Conservation (phyloP, 2,797 vertebrate species). For the Characodon lateralis region DNA sequence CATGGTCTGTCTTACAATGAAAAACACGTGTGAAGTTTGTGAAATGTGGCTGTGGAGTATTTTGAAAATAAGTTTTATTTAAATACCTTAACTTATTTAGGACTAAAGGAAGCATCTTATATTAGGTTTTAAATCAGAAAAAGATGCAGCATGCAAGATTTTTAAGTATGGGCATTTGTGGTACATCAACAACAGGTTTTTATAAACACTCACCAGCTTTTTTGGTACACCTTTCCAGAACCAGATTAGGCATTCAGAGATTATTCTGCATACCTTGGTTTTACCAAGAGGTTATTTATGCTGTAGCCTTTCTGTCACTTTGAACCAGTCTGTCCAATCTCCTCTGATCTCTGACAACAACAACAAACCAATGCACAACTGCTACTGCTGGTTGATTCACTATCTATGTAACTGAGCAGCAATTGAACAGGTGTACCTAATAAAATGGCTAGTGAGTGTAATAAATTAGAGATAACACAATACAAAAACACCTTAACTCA, state of each 20-base stretch:
- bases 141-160: neutral
- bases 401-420: too few species aligned
- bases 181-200: too few species aligned
- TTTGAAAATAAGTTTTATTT: neutral
- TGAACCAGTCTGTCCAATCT: too few species aligned
- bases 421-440: neutral
- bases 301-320: neutral
- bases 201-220: too few species aligned
- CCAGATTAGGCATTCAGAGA: too few species aligned
- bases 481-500: neutral
- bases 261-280: too few species aligned
- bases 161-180: too few species aligned
- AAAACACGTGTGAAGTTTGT: slow-evolving; percentile 17
- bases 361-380: too few species aligned
- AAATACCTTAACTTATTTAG: neutral
- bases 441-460: neutral
- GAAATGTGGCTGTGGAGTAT: neutral
- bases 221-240: neutral
- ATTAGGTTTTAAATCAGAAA: neutral
- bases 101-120: neutral
- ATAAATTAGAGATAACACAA: neutral
- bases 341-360: too few species aligned
- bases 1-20: slow-evolving; percentile 15
- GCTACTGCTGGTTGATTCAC: too few species aligned
- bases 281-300: neutral